These are phyloP conservation scores for Eurytoma californica DNA, from an alignment of 2,888 invertebrate genomes.

Conservation along the genomic window DNA sequence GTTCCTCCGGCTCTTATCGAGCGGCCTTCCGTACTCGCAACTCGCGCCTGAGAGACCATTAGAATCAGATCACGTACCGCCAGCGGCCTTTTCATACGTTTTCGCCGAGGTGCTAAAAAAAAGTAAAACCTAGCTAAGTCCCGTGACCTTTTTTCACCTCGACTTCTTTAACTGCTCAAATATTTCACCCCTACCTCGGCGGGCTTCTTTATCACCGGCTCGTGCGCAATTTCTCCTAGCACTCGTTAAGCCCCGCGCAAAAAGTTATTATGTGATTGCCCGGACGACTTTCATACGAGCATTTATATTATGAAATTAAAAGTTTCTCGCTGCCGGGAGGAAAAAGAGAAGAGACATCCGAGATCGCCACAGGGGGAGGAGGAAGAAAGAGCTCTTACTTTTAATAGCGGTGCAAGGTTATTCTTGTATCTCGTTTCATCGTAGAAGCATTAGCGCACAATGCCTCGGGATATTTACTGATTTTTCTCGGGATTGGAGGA, in stretches of 20 bases:
- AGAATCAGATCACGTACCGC: conserved; percentile 46
- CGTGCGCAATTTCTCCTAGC: not conserved
- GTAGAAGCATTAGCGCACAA: conserved; percentile 1
- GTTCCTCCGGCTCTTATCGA: conserved; percentile 35
- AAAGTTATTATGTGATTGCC: too few species aligned
- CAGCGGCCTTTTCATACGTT: conserved; percentile 7
- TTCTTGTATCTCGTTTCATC: conserved; percentile 5
- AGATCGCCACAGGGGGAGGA: too few species aligned
- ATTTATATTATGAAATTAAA: too few species aligned
- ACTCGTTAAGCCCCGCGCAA: too few species aligned
- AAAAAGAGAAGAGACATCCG: too few species aligned
- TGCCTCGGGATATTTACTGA: conserved; percentile 31
- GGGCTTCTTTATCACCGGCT: not conserved
- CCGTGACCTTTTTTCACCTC: not conserved
- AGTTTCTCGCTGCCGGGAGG: too few species aligned
- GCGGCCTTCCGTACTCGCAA: conserved; percentile 30
- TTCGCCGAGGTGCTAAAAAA: not conserved
- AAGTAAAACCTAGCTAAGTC: not conserved
- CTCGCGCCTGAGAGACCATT: conserved; percentile 33
- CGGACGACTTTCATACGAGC: too few species aligned
- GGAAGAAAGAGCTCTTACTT: too few species aligned
- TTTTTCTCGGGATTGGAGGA: not conserved
- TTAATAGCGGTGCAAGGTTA: not conserved
- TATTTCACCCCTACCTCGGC: conserved; percentile 31
- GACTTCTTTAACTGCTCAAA: conserved; percentile 42